Evolutionary conservation across 2,797 vertebrate genomes (phyloP).

Genomic region (Prionace glauca): DNA sequence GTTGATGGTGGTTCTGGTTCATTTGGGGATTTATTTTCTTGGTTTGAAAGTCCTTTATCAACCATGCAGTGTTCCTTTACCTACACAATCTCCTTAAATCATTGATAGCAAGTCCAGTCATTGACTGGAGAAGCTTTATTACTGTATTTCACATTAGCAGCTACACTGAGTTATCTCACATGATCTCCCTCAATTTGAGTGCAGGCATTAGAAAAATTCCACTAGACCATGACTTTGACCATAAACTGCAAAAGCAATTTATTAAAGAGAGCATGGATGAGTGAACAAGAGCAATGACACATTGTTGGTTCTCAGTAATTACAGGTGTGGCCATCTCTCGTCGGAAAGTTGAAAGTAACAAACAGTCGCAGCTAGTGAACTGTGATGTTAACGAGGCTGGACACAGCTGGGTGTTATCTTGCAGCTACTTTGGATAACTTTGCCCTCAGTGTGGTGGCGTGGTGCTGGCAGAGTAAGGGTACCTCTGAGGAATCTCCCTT

Average conservation of each 20-base stretch:
- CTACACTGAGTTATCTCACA: background rate
- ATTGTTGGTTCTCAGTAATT: background rate
- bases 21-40: background rate
- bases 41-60: background rate
- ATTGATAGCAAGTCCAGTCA: background rate
- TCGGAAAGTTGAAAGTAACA: background rate
- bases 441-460: background rate
- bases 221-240: background rate
- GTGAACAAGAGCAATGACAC: background rate
- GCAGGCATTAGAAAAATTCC: background rate
- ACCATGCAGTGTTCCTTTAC: background rate
- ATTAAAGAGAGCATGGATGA: background rate
- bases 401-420: background rate
- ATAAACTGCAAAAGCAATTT: background rate
- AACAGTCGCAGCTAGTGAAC: background rate
- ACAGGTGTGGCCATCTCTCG: background rate
- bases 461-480: background rate
- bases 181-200: background rate
- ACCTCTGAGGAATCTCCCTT: background rate
- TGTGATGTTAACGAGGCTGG: background rate
- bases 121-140: background rate
- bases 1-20: background rate
- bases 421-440: background rate
- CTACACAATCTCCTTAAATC: background rate
- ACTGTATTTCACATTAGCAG: background rate